Base-by-base conservation (phyloP, 2,797 vertebrate genomes). In the Tinamus major region DNA sequence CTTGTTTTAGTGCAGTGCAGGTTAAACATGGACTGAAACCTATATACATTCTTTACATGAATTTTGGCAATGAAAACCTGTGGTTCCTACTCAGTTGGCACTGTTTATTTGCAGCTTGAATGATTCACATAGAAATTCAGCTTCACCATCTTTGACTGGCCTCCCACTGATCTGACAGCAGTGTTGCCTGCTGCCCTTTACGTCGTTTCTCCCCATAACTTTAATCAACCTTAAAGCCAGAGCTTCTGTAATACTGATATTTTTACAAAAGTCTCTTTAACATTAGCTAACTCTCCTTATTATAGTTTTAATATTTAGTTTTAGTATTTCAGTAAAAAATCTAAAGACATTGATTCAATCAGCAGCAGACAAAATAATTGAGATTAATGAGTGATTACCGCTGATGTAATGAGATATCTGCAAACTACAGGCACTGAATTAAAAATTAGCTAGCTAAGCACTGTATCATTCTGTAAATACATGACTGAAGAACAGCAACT, bases 361-460 rank as follows among this genome's bases (percentile, higher is more conserved):
- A 78, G 13, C 21, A 37, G 17, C 23, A 59, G 76, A 21, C 64
- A 77, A 39, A 88, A 91, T 77, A 86, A 71, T 42, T 61, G 74
- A 82, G 53, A 87, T 91, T 78, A 55, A 72, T 55, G 9, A 78
- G 62, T 61, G 41, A 85, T 89, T 92, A 89, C 64, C 84, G 67
- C 51, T 81, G 27, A 77, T 56, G 3, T 44, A 91, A 91, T 87
- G 59, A 93, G 69, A 58, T 63, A 74, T 41, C 55, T 92, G 78
- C n/a, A 85, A 92, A 69, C 72, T 80, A 51, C 55, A 65, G 56
- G 51, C 5, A 13, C 55, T 70, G 85, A 92, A 70, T 84, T 79
- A 87, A 70, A 84, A 75, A 94, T 87, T 79, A 80, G 29, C 42
- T 61, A 55, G 29, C 1, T 4, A 91, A 65, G 35, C 83, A 80